phyloP scores from a whole-genome alignment of 2,888 invertebrate species.

The Cetonia aurata region DNA sequence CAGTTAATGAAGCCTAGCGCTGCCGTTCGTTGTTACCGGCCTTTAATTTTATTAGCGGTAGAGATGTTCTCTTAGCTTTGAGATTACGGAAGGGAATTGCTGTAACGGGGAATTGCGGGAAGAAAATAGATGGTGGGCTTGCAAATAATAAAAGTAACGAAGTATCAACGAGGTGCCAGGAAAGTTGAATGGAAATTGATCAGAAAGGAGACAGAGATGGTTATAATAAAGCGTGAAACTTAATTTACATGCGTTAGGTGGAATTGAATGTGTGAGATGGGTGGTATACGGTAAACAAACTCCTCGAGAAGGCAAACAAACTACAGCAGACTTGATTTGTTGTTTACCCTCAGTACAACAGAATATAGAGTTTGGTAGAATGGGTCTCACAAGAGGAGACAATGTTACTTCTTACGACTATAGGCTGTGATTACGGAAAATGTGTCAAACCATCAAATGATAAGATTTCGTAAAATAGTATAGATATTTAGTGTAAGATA shows the following conservation, averaged over 20 bases:
- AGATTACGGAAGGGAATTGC: slow-evolving; percentile 26
- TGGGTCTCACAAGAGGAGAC: no score
- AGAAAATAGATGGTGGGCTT: slow-evolving; percentile 24
- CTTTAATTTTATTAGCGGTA: slow-evolving; percentile 35
- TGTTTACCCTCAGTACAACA: no score
- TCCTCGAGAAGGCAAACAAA: no score
- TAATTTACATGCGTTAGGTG: slow-evolving; percentile 33
- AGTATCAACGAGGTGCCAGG: background rate
- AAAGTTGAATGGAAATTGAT: slow-evolving; percentile 21
- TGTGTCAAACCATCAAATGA: no score
- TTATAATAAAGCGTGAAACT: slow-evolving; percentile 23
- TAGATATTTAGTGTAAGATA: no score
- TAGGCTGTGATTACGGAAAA: no score
- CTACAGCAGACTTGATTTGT: no score
- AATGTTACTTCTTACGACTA: no score
- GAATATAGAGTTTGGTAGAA: no score
- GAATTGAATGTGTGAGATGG: slow-evolving; percentile 1
- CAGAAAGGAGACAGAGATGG: slow-evolving; percentile 25
- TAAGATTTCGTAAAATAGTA: no score
- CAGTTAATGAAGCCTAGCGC: slow-evolving; percentile 37
- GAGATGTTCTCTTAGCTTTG: slow-evolving; percentile 39
- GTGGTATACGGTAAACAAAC: no score
- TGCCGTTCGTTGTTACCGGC: slow-evolving; percentile 34
- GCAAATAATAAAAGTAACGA: slow-evolving; percentile 22
- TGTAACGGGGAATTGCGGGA: slow-evolving; percentile 16